Evolutionary conservation across 2,797 vertebrate genomes (phyloP).

Genomic region (Tiaroga cobitis): DNA sequence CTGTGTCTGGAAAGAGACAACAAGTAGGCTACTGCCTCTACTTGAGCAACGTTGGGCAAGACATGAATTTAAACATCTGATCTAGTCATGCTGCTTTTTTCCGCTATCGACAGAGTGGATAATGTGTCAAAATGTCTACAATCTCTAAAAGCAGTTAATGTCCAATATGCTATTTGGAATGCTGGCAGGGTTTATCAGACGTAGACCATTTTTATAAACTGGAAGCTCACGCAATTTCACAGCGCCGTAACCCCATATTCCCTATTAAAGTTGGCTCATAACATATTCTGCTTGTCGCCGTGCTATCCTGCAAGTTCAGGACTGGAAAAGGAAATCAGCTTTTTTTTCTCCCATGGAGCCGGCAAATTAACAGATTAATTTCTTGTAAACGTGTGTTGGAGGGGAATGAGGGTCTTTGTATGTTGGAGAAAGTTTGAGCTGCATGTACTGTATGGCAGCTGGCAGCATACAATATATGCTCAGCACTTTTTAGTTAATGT

Average conservation of each 20-base stretch:
- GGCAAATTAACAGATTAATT: constrained; percentile 62
- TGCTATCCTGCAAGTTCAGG: constrained; percentile 47
- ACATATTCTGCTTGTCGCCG: constrained; percentile 54
- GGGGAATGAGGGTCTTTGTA: constrained; percentile 38
- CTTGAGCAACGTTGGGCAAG: neutral
- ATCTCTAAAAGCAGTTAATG: constrained; percentile 31
- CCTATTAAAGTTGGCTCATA: constrained; percentile 55
- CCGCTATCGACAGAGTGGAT: neutral
- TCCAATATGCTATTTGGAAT: constrained; percentile 32
- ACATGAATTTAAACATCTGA: constrained; percentile 28
- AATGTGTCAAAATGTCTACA: constrained; percentile 34
- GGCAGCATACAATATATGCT: constrained; percentile 28
- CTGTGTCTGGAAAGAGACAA: constrained; percentile 1
- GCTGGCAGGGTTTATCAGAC: constrained; percentile 29
- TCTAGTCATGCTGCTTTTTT: constrained; percentile 10
- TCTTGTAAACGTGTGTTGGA: constrained; percentile 35
- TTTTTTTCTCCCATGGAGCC: constrained; percentile 35
- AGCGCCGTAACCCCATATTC: constrained; percentile 55
- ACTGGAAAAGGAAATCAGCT: constrained; percentile 52
- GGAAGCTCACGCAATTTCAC: constrained; percentile 55
- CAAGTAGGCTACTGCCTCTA: neutral
- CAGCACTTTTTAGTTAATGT: constrained; percentile 35
- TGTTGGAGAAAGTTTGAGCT: constrained; percentile 11
- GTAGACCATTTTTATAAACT: constrained; percentile 52
- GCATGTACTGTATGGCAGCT: constrained; percentile 9